Percentiles rank a stretch among this genome's conserved stretches.
phyloP scores from a whole-genome alignment of 2,888 invertebrate genomes.

The Coelopa pilipes region DNA sequence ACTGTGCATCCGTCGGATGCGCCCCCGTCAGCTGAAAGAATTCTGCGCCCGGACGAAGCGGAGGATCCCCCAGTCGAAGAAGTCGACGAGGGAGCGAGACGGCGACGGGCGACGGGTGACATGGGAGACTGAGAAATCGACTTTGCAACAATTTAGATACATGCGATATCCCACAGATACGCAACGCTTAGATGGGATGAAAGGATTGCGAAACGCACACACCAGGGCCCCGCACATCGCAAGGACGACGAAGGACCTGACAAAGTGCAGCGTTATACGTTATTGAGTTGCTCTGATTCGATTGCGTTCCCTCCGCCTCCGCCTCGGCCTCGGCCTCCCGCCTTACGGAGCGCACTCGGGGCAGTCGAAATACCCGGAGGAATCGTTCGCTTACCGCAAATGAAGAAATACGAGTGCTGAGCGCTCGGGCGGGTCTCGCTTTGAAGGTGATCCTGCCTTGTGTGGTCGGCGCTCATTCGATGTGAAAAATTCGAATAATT shows the following conservation, averaged over 20 bases:
- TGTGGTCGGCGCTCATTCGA: too few relatives aligned
- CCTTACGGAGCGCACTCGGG: not conserved
- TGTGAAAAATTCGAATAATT: too few relatives aligned
- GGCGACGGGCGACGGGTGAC: too few relatives aligned
- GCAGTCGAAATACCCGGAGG: too few relatives aligned
- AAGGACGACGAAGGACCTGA: not conserved
- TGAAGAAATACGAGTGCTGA: too few relatives aligned
- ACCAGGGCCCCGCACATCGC: not conserved
- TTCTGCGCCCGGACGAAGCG: not conserved
- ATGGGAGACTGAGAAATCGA: not conserved
- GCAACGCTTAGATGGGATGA: not conserved
- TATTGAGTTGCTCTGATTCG: conserved; percentile 20
- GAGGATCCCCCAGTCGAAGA: not conserved
- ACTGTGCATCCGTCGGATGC: not conserved
- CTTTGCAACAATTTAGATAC: conserved; percentile 7
- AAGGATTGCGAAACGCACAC: not conserved
- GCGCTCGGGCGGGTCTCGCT: too few relatives aligned
- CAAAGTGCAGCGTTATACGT: not conserved
- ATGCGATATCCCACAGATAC: conserved; percentile 8
- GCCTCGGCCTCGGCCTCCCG: not conserved
- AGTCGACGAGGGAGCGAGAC: not conserved
- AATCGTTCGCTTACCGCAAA: too few relatives aligned
- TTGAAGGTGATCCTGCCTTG: too few relatives aligned
- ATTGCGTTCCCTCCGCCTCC: not conserved
- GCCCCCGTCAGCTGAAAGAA: not conserved